phyloP scores from a whole-genome alignment of 2,888 invertebrate species.

The Ochropleura plecta region DNA sequence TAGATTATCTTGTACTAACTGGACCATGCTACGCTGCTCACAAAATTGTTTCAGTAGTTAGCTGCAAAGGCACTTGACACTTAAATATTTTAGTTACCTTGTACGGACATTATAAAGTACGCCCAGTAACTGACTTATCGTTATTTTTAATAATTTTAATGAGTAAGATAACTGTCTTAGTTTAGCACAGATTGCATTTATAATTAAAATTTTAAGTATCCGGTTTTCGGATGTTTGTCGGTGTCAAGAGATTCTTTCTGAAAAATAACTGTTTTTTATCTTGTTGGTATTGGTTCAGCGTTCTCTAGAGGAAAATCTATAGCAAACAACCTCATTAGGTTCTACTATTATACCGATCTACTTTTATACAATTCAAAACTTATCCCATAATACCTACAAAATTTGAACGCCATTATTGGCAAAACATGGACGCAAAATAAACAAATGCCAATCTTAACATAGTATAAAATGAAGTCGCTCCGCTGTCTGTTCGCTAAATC shows the following conservation, averaged over 20 bases:
- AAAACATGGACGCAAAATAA: no score
- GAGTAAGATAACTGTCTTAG: neutral
- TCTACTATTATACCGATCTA: no score
- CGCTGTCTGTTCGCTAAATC: no score
- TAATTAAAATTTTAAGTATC: no score
- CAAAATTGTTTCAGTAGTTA: slow-evolving; percentile 23
- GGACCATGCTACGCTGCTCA: neutral
- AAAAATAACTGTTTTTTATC: neutral
- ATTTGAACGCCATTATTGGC: no score
- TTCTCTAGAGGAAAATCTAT: neutral
- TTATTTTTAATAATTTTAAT: neutral
- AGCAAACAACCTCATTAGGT: neutral
- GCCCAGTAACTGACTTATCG: neutral
- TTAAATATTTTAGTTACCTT: neutral
- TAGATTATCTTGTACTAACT: slow-evolving; percentile 20
- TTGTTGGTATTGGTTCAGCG: neutral
- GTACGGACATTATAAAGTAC: neutral
- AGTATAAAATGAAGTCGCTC: no score
- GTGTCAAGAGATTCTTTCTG: neutral
- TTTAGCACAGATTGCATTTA: neutral
- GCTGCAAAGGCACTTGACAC: slow-evolving; percentile 1
- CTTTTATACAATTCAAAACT: no score
- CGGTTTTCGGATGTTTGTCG: no score
- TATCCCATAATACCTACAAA: no score
- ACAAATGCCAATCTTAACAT: no score